Percentiles rank a stretch among this genome's conserved stretches.
phyloP scores from a whole-genome alignment of 2,113 vertebrate genomes.

The Macroglossus sobrinus region DNA sequence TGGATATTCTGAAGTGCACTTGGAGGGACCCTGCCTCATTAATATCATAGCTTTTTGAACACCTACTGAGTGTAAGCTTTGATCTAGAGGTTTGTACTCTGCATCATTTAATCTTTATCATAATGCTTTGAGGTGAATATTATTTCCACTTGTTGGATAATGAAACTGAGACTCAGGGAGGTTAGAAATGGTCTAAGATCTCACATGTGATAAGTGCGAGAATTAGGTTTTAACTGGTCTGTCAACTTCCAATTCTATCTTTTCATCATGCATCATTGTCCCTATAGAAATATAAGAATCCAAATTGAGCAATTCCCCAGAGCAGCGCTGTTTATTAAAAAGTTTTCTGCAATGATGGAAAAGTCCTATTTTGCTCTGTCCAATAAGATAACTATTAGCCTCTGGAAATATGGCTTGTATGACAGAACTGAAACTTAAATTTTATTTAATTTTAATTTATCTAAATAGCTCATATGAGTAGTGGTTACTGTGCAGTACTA shows the following conservation, averaged over 20 bases:
- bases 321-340: not conserved
- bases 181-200: not conserved
- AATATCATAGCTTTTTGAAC: not conserved
- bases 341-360: not conserved
- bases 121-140: not conserved
- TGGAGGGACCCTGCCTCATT: not conserved
- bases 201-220: not conserved
- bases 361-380: not conserved
- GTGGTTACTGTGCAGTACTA: not conserved
- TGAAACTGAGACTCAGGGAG: not conserved
- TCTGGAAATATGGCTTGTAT: not conserved
- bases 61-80: not conserved
- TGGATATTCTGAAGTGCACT: not conserved
- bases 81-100: not conserved
- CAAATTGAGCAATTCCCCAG: not conserved
- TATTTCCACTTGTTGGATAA: not conserved
- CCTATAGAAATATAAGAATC: not conserved
- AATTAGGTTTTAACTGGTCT: not conserved
- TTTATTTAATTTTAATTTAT: constrained; percentile 32
- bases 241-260: not conserved
- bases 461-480: not conserved
- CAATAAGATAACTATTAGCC: not conserved
- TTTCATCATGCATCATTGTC: not conserved
- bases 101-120: not conserved
- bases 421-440: not conserved